Evolutionary conservation across 2,888 invertebrate genomes (phyloP).

Genomic region (Cremastinae sp.): DNA sequence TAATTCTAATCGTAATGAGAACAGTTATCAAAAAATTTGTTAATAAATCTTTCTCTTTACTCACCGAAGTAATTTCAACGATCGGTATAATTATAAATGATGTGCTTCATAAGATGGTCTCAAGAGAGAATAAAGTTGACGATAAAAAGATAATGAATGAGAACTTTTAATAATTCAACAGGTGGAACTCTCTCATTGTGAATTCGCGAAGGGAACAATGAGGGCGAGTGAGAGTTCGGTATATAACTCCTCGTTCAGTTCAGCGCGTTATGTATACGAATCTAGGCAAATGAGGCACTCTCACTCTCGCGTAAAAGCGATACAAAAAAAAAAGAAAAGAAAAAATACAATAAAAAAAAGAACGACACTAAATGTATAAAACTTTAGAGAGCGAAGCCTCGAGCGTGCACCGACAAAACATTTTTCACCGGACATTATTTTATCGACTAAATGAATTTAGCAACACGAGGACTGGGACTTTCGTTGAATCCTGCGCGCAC

Average conservation of each 20-base stretch:
- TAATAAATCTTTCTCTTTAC: too few relatives aligned
- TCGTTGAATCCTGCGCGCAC: background rate
- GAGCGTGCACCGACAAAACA: constrained; percentile 26
- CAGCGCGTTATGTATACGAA: constrained; percentile 12
- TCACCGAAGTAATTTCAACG: too few relatives aligned
- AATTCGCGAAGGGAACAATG: constrained; percentile 1
- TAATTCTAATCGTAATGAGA: too few relatives aligned
- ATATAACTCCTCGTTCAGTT: constrained; percentile 3
- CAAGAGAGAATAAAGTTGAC: too few relatives aligned
- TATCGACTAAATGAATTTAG: background rate
- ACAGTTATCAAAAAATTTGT: too few relatives aligned
- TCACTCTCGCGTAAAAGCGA: constrained; percentile 32
- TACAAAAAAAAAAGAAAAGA: background rate
- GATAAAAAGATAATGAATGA: background rate
- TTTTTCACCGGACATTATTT: constrained; percentile 7
- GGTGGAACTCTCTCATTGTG: background rate
- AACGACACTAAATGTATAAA: background rate
- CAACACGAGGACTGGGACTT: background rate
- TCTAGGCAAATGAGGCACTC: constrained; percentile 32
- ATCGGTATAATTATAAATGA: too few relatives aligned
- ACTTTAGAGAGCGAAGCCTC: constrained; percentile 9
- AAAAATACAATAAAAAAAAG: background rate
- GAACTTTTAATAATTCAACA: constrained; percentile 7
- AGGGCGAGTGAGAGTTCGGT: constrained; percentile 23
- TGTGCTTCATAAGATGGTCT: too few relatives aligned